Evolutionary conservation across 2,797 vertebrate genomes (phyloP), one percentile per base, ranked within the genome.

Genomic region (Sebastolobus alascanus): DNA sequence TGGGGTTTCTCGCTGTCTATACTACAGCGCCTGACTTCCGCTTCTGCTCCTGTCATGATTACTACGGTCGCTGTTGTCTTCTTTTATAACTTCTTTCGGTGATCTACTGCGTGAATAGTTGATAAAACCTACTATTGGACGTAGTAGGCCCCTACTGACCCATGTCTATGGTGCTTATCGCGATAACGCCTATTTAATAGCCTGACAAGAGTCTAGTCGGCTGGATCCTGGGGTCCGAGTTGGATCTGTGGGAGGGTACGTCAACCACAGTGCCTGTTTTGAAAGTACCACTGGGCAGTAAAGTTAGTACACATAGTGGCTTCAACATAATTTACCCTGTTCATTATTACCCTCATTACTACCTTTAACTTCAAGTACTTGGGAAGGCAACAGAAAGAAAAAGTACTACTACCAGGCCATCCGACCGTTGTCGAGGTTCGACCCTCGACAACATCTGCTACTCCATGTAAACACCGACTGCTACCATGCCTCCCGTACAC

Each of bases 401-500:
- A 43, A 71, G 14, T 20, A 65, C 68, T 61, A 31, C 55, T 4
- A 8, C 22, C 38, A 68, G 66, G 40, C 75, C 61, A 10, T 46
- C 61, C 33, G 33, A 64, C 61, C 20, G 4, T 20, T 59, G 60
- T 65, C 13, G 11, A 69, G 59, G 72, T 40, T 35, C 20, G 29
- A 52, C 65, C 64, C 43, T 70, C 77, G 33, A 75, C 25, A 37
- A 37, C 27, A 46, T 83, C 85, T 89, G 90, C 92, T 92, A 85
- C 87, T 90, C 79, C 73, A 66, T 92, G 91, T 93, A 92, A 93
- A 92, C 90, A 90, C 75, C 54, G 86, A 86, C 89, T 91, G 89
- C 92, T 92, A 93, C 90, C 77, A 64, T 66, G 85, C 85, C 84
- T 86, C 78, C 64, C 14, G 18, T 72, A 70, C 66, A 25, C 81